Evolutionary conservation across 2,888 invertebrate genomes (phyloP), one percentile per base, ranked within the genome.

Genomic region (Mimas tiliae): DNA sequence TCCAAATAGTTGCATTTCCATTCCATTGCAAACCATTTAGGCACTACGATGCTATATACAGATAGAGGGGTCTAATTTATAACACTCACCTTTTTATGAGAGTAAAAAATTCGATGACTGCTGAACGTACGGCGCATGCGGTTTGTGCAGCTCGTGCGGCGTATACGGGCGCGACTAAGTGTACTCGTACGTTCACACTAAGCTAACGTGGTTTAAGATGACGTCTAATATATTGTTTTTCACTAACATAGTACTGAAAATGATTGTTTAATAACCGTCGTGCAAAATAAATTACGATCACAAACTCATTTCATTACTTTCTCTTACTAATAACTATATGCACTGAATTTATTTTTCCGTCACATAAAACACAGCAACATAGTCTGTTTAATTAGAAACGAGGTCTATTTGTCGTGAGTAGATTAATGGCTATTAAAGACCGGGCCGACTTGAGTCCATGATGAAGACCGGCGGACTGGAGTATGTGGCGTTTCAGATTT

Each of bases 361-460:
- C 58, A 58, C 58, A 58, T 58, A 58, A 58, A 55, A 16, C 58
- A 58, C 42, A 38, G 42, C 58, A 58, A 58, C 58, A 58, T 58
- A 58, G 58, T 58, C 2, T 58, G 58, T 42, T 58, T 58, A 58
- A 58, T 58, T 58, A 58, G 42, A 38, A 58, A 58, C 38, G 42
- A 58, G 58, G 38, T 58, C 38, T 58, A 58, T 58, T 58, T 58
- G 58, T 58, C 58, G 58, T 42, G 58, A 16, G 38, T 19, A 19
- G 38, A 58, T 19, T 38, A 58, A 19, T 58, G 58, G 42, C 19
- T 42, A 58, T 19, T 58, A 12, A 19, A 52, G 12, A 14, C 52
- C 27, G 12, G n/a, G 7, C 38, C 19, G 11, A 50, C 19, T 50
- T 50, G 19, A 50, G 50, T 50, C 50, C 50, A 50, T 19, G 16